These are phyloP conservation scores for Tetragnatha montana DNA, from an alignment of 2,888 invertebrate species.

Conservation along the genomic window DNA sequence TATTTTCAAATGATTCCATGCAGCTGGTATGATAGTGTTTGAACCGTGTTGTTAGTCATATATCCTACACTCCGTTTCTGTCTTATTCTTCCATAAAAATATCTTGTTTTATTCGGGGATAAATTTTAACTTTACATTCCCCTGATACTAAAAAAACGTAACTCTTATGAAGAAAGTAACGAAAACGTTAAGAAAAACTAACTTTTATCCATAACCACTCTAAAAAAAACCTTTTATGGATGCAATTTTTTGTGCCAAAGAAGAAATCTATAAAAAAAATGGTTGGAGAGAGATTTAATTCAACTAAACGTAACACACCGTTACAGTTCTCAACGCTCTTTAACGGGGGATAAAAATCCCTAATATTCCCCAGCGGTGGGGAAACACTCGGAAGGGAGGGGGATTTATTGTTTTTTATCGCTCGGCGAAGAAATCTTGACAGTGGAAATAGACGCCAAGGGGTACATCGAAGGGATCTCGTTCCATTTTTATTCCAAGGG, in stretches of 20 bases:
- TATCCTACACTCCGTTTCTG: no score
- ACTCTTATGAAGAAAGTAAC: no score
- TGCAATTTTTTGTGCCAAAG: background rate
- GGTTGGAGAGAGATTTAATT: conserved; percentile 22
- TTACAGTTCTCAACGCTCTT: background rate
- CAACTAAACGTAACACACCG: conserved; percentile 4
- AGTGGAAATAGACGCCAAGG: conserved; percentile 19
- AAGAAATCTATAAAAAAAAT: background rate
- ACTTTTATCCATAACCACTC: no score
- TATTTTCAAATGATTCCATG: no score
- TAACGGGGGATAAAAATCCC: conserved; percentile 17
- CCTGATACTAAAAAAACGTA: no score
- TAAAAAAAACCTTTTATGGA: no score
- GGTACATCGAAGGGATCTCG: background rate
- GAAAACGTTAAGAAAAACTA: no score
- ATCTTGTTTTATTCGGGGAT: no score
- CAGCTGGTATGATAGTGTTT: no score
- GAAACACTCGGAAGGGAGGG: conserved; percentile 7
- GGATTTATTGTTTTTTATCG: conserved; percentile 48
- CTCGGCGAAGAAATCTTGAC: conserved; percentile 23
- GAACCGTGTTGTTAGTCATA: no score
- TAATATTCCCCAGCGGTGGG: conserved; percentile 41
- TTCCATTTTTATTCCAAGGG: conserved; percentile 5
- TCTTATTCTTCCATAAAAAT: no score
- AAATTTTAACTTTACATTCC: no score